Evolutionary conservation across 37 sponge, comb jelly and placozoan species (phyloP), one percentile per base, ranked within the genome.

Genomic region (Theonella swinhoei): DNA sequence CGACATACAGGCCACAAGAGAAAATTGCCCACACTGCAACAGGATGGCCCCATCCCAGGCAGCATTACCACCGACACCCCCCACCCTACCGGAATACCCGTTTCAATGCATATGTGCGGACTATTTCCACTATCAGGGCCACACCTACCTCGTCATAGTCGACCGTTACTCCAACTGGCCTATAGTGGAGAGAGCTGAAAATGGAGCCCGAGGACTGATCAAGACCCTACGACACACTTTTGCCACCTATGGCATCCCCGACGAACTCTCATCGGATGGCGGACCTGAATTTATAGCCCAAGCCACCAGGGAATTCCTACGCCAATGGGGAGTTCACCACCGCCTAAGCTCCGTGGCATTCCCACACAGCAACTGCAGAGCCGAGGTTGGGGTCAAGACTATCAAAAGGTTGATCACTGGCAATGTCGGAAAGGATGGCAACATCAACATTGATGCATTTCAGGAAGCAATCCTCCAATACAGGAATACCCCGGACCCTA

Each of bases 191-290:
- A 84, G 69, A 43, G 58, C 69, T 1, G n/a, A 66, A 29, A 70
- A 68, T n/a, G 68, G 85, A 39, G 75, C 75, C 60, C 26, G 38
- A 68, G 85, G 85, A 41, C 77, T 84, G 20, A 76, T 76, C 35
- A 32, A 65, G 3, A 32, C 30, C 76, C 85, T 84, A 4, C 23
- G 85, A 68, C 54, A 31, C 3, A 54, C 77, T 1, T 76, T 84
- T 20, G 59, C 70, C 25, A 84, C 77, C 22, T 84, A 76, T 42
- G 85, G 85, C 39, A 84, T 84, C 2, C 71, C 77, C 26, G 77
- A 84, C 54, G 85, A 84, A 42, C 70, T 84, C 23, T 76, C 77
- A 59, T 84, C 85, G 23, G 85, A 84, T 65, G 77, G 85, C 28
- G 69, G 77, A 23, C 76, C 85, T 1, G 77, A 84, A 22, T 75